A percentile compares a stretch with the other conserved stretches of the same genome.
Conservation (phyloP, 2,888 invertebrate species). For the Hirtodrosophila duncani region DNA sequence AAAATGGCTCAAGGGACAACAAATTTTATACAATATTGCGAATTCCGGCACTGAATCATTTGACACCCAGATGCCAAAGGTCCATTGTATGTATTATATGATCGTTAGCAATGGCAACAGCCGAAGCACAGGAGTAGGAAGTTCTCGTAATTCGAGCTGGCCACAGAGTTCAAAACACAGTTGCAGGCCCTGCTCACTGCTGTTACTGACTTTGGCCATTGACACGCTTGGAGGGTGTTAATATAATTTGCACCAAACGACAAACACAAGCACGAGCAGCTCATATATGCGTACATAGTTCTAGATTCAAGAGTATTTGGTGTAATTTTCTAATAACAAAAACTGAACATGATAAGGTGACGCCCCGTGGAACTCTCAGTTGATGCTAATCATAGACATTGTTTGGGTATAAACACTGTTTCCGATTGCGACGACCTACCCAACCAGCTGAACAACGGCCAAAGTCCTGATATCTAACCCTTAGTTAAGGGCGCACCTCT, state of each 20-base stretch:
- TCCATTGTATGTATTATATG: constrained; percentile 37
- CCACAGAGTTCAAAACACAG: constrained; percentile 42
- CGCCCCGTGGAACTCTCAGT: constrained; percentile 26
- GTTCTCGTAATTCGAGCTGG: constrained; percentile 49
- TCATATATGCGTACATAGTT: constrained; percentile 9
- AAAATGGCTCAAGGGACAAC: constrained; percentile 21
- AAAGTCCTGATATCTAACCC: constrained; percentile 62
- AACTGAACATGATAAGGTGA: constrained; percentile 26
- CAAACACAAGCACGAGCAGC: neutral
- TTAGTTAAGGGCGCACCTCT: constrained; percentile 34
- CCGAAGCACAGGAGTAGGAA: constrained; percentile 35
- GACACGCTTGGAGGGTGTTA: constrained; percentile 41
- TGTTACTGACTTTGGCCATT: constrained; percentile 46
- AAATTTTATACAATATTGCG: constrained; percentile 63
- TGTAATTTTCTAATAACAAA: constrained; percentile 52
- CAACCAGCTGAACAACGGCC: constrained; percentile 18
- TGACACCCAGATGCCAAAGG: constrained; percentile 48
- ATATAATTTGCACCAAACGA: constrained; percentile 45
- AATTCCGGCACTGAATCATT: constrained; percentile 54
- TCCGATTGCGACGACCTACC: constrained; percentile 49
- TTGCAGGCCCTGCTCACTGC: constrained; percentile 4
- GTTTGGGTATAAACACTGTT: constrained; percentile 62
- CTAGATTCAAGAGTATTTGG: constrained; percentile 36
- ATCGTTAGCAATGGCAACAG: constrained; percentile 36
- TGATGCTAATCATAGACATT: constrained; percentile 46